Base-by-base conservation (phyloP, 2,888 invertebrate genomes). In the Rhamphomyia laevipes region DNA sequence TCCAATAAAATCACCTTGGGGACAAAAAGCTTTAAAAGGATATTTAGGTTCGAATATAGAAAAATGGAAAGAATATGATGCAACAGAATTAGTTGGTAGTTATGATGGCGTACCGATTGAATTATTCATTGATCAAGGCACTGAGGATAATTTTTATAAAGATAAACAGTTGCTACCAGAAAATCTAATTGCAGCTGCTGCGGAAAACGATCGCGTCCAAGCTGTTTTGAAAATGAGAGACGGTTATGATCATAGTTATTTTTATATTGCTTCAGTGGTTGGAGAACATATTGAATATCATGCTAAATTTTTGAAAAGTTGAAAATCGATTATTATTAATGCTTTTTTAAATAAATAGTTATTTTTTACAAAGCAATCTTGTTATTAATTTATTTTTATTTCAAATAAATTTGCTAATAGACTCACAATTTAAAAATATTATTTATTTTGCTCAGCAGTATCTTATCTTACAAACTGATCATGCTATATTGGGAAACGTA, bases 191-290 rank as follows among this genome's bases (percentile, higher is more conserved):
- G 43, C 51, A 1, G 62, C 59, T 3, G 61, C 64, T 9, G 57
- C 59, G 0, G 54, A 54, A 43, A 76, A 79, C 51, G 79, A 76
- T 15, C 80, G 82, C 47, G 73, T 90, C 16, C 81, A 82, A 13
- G 76, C 83, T 1, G 78, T 84, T 47, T 73, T 83, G 15, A 81
- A 86, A 57, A 73, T 81, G 62, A 77, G 87, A 11, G 84, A 86
- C 55, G 92, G 86, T 15, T 99, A 96, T 64, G 94, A 97, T 67
- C 99, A 99, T 71, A 84, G 90, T 43, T 97, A 96, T 64, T 96
- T 81, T 64, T 95, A 91, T 64, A 86, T 99, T 55, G 76, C 93
- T 1, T 80, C 90, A 0, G 97, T 90, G 68, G 83, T 99, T 47
- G 87, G 81, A 40, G 94, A 97, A 64, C 97, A 99, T 65, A 79